Conservation (phyloP, 2,888 invertebrate genomes). For the Cynaeus angustus region DNA sequence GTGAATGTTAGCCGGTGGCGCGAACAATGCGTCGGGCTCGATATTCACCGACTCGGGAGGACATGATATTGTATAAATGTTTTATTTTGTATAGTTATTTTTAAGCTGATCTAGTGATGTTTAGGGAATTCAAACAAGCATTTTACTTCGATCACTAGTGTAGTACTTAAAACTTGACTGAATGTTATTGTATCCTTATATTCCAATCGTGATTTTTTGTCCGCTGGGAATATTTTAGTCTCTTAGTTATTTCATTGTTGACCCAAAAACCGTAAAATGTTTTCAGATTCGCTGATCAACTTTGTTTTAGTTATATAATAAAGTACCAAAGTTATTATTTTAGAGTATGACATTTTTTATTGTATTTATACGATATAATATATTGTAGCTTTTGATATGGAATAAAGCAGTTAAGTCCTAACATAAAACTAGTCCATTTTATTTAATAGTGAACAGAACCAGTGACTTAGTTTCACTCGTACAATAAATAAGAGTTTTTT, state of each 20-base stretch:
- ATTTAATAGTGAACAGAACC: slow-evolving; percentile 30
- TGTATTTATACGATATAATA: slow-evolving; percentile 56
- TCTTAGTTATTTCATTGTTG: neutral
- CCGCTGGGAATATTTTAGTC: slow-evolving; percentile 13
- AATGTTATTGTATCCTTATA: slow-evolving; percentile 4
- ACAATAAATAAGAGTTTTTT: slow-evolving; percentile 27
- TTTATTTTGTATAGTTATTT: slow-evolving; percentile 55
- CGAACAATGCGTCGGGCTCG: too few species aligned
- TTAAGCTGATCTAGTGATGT: slow-evolving; percentile 24
- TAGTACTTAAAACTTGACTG: slow-evolving; percentile 20
- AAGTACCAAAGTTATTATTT: slow-evolving; percentile 59
- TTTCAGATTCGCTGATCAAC: slow-evolving; percentile 3
- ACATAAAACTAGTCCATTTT: slow-evolving; percentile 22
- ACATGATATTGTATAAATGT: slow-evolving; percentile 54
- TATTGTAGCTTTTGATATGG: slow-evolving; percentile 64
- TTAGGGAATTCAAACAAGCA: slow-evolving; percentile 17
- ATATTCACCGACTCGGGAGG: too few species aligned
- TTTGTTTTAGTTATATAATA: slow-evolving; percentile 37
- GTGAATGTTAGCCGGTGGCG: too few species aligned
- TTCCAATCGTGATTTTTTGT: slow-evolving; percentile 1
- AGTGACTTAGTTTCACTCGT: slow-evolving; percentile 43
- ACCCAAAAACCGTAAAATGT: slow-evolving; percentile 3
- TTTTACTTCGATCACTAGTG: slow-evolving; percentile 8
- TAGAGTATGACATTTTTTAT: slow-evolving; percentile 54
- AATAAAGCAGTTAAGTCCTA: slow-evolving; percentile 53